A percentile compares a stretch with the other conserved stretches of the same genome.
Conservation (phyloP, 2,888 invertebrate genomes). For the Merodon equestris region DNA sequence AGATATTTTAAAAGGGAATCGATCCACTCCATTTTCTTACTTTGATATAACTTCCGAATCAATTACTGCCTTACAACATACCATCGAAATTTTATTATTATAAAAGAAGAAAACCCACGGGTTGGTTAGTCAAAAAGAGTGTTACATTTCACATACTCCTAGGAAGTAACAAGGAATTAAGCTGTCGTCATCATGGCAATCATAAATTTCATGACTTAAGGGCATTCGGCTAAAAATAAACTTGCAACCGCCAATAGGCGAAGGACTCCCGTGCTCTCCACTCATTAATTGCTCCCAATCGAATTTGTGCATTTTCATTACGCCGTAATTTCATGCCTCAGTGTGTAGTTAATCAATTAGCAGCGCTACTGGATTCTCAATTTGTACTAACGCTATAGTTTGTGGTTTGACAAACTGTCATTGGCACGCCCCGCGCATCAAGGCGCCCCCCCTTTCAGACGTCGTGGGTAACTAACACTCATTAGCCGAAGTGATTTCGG, state of each 20-base stretch:
- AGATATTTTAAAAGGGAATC: too few species aligned
- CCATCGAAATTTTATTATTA: too few species aligned
- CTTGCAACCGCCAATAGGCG: too few species aligned
- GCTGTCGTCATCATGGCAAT: slow-evolving; percentile 15
- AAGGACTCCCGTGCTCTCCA: too few species aligned
- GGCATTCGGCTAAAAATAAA: too few species aligned
- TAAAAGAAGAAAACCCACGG: too few species aligned
- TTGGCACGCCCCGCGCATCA: background rate
- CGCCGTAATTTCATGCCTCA: slow-evolving; percentile 35
- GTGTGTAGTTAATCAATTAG: slow-evolving; percentile 52
- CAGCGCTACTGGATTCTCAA: slow-evolving; percentile 25
- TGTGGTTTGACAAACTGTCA: slow-evolving; percentile 20
- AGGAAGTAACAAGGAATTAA: too few species aligned
- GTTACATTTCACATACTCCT: too few species aligned
- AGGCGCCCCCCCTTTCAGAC: background rate
- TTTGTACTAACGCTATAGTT: slow-evolving; percentile 25
- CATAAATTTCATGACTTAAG: slow-evolving; percentile 18
- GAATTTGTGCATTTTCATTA: slow-evolving; percentile 47
- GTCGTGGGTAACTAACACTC: background rate
- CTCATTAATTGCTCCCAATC: slow-evolving; percentile 41
- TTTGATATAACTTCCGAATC: too few species aligned
- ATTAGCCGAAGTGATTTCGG: slow-evolving; percentile 29
- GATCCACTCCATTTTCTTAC: too few species aligned
- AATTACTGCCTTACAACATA: too few species aligned
- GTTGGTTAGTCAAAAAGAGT: too few species aligned